Conservation (phyloP, 2,888 invertebrate species). For the Conus canariensis region DNA sequence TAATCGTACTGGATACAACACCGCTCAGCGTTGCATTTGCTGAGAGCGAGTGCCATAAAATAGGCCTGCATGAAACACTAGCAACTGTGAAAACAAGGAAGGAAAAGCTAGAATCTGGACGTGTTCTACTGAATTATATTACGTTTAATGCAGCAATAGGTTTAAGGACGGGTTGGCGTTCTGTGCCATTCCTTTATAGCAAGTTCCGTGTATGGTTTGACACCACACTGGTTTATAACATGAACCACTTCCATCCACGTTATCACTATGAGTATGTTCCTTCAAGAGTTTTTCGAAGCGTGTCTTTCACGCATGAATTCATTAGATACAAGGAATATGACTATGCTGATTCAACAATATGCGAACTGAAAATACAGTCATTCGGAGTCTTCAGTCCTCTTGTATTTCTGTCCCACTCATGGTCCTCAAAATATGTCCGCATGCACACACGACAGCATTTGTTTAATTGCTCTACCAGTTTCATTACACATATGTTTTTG, state of each 20-base stretch:
- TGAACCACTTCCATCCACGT: not conserved
- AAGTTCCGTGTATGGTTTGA: not conserved
- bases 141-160: not conserved
- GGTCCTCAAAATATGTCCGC: not conserved
- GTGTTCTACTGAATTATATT: not conserved
- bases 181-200: not conserved
- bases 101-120: not conserved
- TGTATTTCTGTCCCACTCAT: not conserved
- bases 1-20: not conserved
- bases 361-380: not conserved
- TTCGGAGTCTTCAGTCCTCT: not conserved
- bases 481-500: not conserved
- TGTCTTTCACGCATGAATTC: not conserved
- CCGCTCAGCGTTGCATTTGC: accelerated
- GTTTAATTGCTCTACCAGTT: not conserved
- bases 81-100: not conserved
- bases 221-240: not conserved
- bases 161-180: not conserved
- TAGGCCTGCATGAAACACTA: not conserved
- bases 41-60: not conserved
- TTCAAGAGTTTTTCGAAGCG: not conserved
- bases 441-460: not conserved
- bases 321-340: not conserved
- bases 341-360: not conserved
- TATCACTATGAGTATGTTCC: not conserved